Conservation (phyloP, 2,113 vertebrate species). For the Plestiodon gilberti region DNA sequence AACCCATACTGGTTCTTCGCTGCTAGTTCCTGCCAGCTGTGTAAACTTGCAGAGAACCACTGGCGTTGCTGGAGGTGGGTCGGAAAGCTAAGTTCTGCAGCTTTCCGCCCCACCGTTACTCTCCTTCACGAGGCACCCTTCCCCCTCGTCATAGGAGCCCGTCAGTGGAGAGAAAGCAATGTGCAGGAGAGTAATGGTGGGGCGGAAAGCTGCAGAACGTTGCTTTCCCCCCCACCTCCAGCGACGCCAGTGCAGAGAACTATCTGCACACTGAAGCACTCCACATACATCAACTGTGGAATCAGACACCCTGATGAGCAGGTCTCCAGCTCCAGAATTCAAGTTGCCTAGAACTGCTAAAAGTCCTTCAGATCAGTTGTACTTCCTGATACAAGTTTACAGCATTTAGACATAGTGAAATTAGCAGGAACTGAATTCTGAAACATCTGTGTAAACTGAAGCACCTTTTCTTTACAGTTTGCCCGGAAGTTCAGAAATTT, state of each 20-base stretch:
- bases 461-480: slow-evolving; percentile 12
- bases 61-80: too few species aligned
- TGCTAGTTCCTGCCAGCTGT: neutral
- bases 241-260: neutral
- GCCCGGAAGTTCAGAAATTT: neutral
- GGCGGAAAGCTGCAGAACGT: too few species aligned
- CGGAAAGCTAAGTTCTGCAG: too few species aligned
- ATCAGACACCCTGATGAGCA: neutral
- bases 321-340: neutral
- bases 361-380: neutral
- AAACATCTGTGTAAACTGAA: neutral
- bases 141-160: too few species aligned
- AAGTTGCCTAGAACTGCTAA: neutral
- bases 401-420: neutral
- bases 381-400: neutral
- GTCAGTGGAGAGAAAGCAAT: too few species aligned
- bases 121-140: too few species aligned
- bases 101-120: too few species aligned
- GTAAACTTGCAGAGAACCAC: neutral
- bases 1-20: neutral
- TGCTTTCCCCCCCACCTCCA: too few species aligned
- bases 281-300: neutral
- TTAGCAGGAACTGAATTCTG: neutral
- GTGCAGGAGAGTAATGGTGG: too few species aligned
- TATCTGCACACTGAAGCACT: neutral